These are phyloP conservation scores for Meliscaeva auricollis DNA, from an alignment of 2,888 invertebrate species.

Conservation along the genomic window DNA sequence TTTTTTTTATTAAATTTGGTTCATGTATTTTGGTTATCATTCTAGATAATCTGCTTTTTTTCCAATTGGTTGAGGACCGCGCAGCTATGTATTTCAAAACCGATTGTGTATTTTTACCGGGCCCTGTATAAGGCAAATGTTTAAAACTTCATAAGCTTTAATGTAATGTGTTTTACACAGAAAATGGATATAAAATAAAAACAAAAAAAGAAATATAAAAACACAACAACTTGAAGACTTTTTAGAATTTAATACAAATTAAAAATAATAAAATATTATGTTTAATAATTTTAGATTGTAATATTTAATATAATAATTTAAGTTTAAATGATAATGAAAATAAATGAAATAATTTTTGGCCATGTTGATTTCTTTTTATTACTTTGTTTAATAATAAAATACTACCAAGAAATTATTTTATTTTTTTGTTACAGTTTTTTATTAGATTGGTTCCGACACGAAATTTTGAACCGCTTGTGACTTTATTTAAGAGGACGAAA, in stretches of 20 bases:
- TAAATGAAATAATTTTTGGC: constrained; percentile 19
- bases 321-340: constrained; percentile 10
- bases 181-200: constrained; percentile 28
- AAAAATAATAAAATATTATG: constrained; percentile 8
- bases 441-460: too few relatives aligned
- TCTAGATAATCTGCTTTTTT: too few relatives aligned
- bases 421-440: too few relatives aligned
- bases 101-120: too few relatives aligned
- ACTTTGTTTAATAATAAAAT: too few relatives aligned
- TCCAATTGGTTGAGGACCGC: too few relatives aligned
- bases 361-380: background rate
- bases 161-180: constrained; percentile 49
- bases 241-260: constrained; percentile 26
- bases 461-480: too few relatives aligned
- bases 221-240: constrained; percentile 63
- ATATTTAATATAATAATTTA: constrained; percentile 26
- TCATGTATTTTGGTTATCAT: too few relatives aligned
- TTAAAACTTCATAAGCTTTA: constrained; percentile 60
- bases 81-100: too few relatives aligned
- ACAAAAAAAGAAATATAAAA: background rate
- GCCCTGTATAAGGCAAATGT: background rate
- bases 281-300: constrained; percentile 2
- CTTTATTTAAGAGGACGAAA: too few relatives aligned
- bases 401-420: background rate
- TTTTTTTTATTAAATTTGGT: background rate